Evolutionary conservation across 2,888 invertebrate genomes (phyloP).

Genomic region (Hyppa rectilinea): DNA sequence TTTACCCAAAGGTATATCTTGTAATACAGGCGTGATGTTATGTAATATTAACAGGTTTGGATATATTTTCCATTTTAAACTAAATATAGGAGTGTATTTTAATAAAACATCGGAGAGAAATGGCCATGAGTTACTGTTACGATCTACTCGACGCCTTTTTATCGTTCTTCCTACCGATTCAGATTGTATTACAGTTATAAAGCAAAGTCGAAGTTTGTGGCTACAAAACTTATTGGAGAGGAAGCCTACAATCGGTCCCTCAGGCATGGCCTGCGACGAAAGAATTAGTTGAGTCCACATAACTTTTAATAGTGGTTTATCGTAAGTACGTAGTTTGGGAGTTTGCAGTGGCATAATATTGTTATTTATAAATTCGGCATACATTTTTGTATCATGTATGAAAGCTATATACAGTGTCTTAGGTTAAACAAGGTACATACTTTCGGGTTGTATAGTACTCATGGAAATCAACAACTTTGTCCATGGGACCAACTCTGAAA

Average conservation of each 20-base stretch:
- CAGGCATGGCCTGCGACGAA: conserved; percentile 22
- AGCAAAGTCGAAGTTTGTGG: conserved; percentile 16
- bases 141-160: background rate
- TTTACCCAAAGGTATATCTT: no score
- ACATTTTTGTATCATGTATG: no score
- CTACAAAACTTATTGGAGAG: background rate
- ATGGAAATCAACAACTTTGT: no score
- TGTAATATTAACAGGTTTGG: background rate
- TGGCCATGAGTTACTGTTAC: background rate
- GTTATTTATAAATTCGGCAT: no score
- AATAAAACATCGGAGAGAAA: background rate
- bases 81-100: no score
- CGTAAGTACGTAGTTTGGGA: conserved; percentile 17
- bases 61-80: background rate
- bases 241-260: conserved; percentile 32
- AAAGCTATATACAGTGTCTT: no score
- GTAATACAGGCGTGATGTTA: no score
- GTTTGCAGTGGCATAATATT: conserved; percentile 25
- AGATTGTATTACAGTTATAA: conserved; percentile 2
- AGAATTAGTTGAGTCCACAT: conserved; percentile 23
- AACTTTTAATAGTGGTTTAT: conserved; percentile 52
- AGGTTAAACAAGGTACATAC: no score
- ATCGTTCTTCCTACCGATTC: background rate
- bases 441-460: no score
- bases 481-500: no score